These are phyloP conservation scores for Lagopus leucura DNA, from an alignment of 2,113 vertebrate species.

Conservation along the genomic window DNA sequence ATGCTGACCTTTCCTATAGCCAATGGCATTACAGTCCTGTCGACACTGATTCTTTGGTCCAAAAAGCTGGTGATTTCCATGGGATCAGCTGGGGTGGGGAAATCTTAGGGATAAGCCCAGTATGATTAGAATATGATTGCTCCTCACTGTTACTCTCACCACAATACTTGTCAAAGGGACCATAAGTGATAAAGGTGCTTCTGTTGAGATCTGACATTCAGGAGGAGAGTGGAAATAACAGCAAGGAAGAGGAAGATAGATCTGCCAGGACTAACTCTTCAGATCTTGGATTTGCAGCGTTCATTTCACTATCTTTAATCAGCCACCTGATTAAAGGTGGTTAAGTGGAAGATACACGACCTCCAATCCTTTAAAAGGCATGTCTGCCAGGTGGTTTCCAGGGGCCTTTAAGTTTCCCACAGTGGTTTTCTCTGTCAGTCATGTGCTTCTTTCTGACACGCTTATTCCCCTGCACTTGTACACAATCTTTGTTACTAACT, in stretches of 20 bases:
- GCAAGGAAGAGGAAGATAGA: neutral
- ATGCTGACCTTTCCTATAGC: neutral
- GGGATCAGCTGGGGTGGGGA: neutral
- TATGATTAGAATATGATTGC: neutral
- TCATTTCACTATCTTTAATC: neutral
- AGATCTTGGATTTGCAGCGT: neutral
- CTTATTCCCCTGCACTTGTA: neutral
- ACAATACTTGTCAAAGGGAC: neutral
- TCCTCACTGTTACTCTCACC: neutral
- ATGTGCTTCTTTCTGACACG: neutral
- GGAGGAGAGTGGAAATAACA: neutral
- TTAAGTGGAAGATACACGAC: neutral
- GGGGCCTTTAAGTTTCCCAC: constrained; percentile 24
- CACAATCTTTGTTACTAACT: neutral
- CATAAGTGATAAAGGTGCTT: neutral
- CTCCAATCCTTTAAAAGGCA: constrained; percentile 10
- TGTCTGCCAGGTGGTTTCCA: constrained; percentile 77
- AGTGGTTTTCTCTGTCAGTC: neutral
- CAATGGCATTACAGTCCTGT: neutral
- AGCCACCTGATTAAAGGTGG: neutral
- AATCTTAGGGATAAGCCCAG: neutral
- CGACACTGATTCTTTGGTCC: neutral
- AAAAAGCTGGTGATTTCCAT: neutral
- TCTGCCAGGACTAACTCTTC: neutral
- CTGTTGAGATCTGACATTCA: neutral